Percentiles rank a stretch among this genome's conserved stretches.
These are phyloP conservation scores for Eulemur rufifrons DNA, from an alignment of 2,113 vertebrate species.

Conservation along the genomic window DNA sequence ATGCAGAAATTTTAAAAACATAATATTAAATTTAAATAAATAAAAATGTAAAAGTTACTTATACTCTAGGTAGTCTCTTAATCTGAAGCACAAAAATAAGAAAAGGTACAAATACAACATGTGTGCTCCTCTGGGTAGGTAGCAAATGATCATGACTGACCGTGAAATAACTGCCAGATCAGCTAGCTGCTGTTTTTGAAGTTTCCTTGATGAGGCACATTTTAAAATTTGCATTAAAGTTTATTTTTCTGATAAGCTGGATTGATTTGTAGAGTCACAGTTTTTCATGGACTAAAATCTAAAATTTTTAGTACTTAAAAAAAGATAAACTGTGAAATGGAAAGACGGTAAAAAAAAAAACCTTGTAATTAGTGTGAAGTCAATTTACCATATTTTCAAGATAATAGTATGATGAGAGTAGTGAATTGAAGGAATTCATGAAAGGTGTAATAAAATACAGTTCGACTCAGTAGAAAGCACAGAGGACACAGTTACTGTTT, in stretches of 20 bases:
- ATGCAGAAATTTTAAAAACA: not conserved
- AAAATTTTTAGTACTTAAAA: not conserved
- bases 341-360: not conserved
- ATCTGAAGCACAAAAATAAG: not conserved
- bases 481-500: not conserved
- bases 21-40: not conserved
- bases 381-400: not conserved
- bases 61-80: not conserved
- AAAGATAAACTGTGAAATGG: not conserved
- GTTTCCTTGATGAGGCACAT: not conserved
- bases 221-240: not conserved
- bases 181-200: not conserved
- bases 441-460: not conserved
- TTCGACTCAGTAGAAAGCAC: not conserved
- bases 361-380: not conserved
- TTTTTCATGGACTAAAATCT: not conserved
- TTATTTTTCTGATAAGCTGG: not conserved
- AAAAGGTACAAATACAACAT: not conserved
- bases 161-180: not conserved
- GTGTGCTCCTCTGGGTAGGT: not conserved
- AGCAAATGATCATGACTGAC: not conserved
- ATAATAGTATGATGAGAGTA: not conserved
- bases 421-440: not conserved
- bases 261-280: not conserved
- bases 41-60: constrained; percentile 2